Base-by-base conservation (phyloP, 2,888 invertebrate genomes). In the Thereva nobilitata region DNA sequence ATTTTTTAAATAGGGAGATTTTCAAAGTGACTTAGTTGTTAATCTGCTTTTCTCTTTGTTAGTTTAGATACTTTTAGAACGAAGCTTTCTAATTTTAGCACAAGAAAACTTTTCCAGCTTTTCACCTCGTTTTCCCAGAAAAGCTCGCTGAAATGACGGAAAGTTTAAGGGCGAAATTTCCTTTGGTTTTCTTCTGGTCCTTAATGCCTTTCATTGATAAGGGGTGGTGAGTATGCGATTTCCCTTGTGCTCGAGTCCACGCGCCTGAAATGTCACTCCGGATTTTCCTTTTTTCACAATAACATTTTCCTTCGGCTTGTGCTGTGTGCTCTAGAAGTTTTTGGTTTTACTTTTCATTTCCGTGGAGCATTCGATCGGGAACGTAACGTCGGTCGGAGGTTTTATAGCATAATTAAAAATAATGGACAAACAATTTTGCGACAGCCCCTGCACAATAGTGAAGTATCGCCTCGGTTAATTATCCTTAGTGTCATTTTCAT, bases 211-310 rank as follows among this genome's bases (percentile, higher is more conserved):
- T 49, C 12, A 61, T 38, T 61, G 61, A 61, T 61, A 61, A 61
- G 42, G 35, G 57, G 47, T 50, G 50, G 61, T 61, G 61, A 61
- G 61, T 61, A 41, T 61, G 61, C 50, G 41, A 61, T 49, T 50
- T 61, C 50, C 61, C 42, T 61, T 61, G 49, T 41, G 34, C 50
- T 40, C 41, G 61, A 61, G 34, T 50, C 40, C 61, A 61, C 50
- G 61, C 61, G 61, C 41, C 50, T 49, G 50, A 61, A 40, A 61
- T 61, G 61, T 61, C 61, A 61, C 61, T 61, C 41, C 50, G 50
- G 7, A 40, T 37, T 61, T 61, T 61, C 41, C 50, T 50, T 61
- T 49, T 40, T 23, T 50, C 41, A 49, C 61, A 50, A 40, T 40
- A 40, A 23, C 23, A 41, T 61, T 61, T 61, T 61, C 61, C 50